A percentile compares a stretch with the other conserved stretches of the same genome.
Evolutionary conservation across 1,140 invertebrate species (phyloP).

Genomic region (Drosophila parvula): DNA sequence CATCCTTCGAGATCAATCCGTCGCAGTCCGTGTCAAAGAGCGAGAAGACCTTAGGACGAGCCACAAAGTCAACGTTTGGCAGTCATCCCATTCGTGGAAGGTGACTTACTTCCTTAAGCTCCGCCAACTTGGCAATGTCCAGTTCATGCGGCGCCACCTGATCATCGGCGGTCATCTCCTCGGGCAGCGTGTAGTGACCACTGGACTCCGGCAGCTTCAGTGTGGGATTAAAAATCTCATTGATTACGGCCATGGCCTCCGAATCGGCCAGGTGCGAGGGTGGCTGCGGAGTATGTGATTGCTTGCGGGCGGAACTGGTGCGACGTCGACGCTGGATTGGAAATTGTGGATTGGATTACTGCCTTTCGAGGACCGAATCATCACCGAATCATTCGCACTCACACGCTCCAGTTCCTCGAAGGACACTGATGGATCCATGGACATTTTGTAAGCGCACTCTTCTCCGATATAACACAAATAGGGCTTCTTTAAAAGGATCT

Average conservation of each 20-base stretch:
- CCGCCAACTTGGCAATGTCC: conserved; percentile 86
- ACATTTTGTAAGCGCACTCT: conserved; percentile 48
- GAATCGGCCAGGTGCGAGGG: conserved; percentile 56
- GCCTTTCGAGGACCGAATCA: neutral
- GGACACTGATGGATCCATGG: conserved; percentile 76
- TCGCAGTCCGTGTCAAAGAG: conserved; percentile 87
- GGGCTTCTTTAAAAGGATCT: neutral
- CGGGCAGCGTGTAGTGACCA: conserved; percentile 85
- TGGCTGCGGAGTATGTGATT: conserved; percentile 62
- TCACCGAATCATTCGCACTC: conserved; percentile 31
- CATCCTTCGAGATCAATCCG: conserved; percentile 86
- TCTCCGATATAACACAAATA: neutral
- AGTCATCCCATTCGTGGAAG: neutral
- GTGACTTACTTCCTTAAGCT: conserved; percentile 85
- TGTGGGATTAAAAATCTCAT: conserved; percentile 84
- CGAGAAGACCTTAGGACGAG: conserved; percentile 85
- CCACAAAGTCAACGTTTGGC: neutral
- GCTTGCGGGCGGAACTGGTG: conserved; percentile 65
- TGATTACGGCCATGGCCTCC: conserved; percentile 83
- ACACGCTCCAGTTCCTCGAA: conserved; percentile 78
- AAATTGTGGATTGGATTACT: neutral
- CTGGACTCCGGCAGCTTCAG: conserved; percentile 81
- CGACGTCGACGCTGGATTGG: conserved; percentile 65
- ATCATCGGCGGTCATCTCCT: conserved; percentile 85
- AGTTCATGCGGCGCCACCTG: conserved; percentile 85